Percentiles rank a stretch among this genome's conserved stretches.
Evolutionary conservation across 2,797 vertebrate genomes (phyloP).

Genomic region (Pangasius sanitwongsei): DNA sequence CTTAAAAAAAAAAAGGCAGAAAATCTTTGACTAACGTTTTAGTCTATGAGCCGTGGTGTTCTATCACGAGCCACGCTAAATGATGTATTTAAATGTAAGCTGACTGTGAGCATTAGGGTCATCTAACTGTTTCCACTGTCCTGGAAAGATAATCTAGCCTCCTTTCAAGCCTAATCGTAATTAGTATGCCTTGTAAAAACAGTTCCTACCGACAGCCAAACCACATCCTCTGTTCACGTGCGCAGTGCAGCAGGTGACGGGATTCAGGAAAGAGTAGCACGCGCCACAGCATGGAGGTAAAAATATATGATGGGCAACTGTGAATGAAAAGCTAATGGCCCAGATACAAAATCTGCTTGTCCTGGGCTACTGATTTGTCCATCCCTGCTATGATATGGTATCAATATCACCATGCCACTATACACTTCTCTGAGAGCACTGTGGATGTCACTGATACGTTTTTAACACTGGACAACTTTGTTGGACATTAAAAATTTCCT

Average conservation of each 20-base stretch:
- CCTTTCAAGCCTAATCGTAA: neutral
- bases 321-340: no score
- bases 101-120: neutral
- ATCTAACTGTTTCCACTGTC: neutral
- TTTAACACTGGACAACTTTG: no score
- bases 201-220: neutral
- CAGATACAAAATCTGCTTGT: no score
- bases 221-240: no score
- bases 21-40: neutral
- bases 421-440: neutral
- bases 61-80: neutral
- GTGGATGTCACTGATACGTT: neutral
- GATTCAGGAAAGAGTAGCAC: neutral
- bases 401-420: neutral
- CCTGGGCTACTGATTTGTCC: no score
- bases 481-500: neutral
- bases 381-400: neutral
- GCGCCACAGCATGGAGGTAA: no score
- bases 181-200: neutral
- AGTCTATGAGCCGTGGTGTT: neutral
- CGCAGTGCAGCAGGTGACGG: no score
- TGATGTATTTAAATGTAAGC: neutral
- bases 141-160: neutral
- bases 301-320: no score
- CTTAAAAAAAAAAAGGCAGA: neutral